phyloP scores from a whole-genome alignment of 1,140 invertebrate genomes.

The Platyura marginata region DNA sequence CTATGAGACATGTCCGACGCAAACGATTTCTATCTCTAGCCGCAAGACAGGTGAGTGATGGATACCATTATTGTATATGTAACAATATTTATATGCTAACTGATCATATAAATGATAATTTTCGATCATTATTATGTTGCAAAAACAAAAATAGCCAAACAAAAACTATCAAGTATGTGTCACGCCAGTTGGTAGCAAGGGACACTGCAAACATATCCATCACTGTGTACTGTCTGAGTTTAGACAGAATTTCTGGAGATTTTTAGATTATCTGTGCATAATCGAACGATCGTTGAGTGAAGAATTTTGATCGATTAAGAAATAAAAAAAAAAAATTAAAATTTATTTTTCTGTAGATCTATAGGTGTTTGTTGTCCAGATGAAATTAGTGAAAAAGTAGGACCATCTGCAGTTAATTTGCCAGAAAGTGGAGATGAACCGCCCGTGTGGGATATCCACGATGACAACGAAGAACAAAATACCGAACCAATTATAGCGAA shows the following conservation, averaged over 20 bases:
- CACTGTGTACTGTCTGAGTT: conserved; percentile 42
- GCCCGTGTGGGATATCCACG: conserved; percentile 6
- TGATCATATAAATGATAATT: too few species aligned
- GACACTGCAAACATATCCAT: conserved; percentile 40
- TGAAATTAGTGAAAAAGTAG: conserved; percentile 9
- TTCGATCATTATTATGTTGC: background rate
- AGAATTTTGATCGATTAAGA: background rate
- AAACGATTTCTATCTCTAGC: too few species aligned
- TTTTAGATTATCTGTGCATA: conserved; percentile 44
- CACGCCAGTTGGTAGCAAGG: conserved; percentile 35
- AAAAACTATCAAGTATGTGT: conserved; percentile 35
- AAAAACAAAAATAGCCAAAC: conserved; percentile 10
- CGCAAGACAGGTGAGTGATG: too few species aligned
- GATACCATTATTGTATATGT: too few species aligned
- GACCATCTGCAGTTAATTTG: conserved; percentile 10
- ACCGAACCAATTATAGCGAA: conserved; percentile 3
- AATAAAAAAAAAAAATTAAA: background rate
- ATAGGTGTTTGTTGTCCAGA: conserved; percentile 23
- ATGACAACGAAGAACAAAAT: background rate
- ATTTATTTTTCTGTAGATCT: conserved; percentile 7
- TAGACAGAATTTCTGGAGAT: conserved; percentile 30
- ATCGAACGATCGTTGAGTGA: conserved; percentile 35
- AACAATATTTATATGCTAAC: too few species aligned
- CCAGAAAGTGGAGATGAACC: conserved; percentile 1
- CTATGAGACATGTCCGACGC: too few species aligned